Conservation (phyloP, 2,888 invertebrate species). For the Macropis europaea region DNA sequence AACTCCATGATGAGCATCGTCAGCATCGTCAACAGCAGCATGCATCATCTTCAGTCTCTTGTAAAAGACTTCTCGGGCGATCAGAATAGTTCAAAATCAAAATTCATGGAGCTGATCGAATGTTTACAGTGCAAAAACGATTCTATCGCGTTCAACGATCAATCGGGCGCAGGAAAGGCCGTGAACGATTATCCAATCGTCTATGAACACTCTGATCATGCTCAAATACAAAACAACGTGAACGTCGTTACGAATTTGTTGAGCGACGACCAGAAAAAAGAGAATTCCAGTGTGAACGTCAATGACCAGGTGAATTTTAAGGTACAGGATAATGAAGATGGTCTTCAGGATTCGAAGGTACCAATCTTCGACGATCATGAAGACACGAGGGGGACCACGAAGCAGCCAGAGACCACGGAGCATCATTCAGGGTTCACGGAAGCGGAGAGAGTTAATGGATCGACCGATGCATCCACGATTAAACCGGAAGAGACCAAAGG, state of each 20-base stretch:
- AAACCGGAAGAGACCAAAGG: background rate
- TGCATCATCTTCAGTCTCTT: background rate
- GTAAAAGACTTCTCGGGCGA: background rate
- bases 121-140: conserved; percentile 62
- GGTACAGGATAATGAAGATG: background rate
- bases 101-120: conserved; percentile 24
- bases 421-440: background rate
- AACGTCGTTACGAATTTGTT: conserved; percentile 15
- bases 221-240: conserved; percentile 9
- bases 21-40: conserved; percentile 12
- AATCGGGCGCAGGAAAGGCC: background rate
- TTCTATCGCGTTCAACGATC: background rate
- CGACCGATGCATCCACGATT: background rate
- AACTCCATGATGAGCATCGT: conserved; percentile 31
- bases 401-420: background rate
- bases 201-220: background rate
- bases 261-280: background rate
- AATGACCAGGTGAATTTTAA: background rate
- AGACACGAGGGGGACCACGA: background rate
- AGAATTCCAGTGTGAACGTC: background rate
- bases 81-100: background rate
- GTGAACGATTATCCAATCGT: background rate
- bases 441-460: background rate
- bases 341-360: background rate
- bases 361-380: background rate